Percentiles rank a stretch among this genome's conserved stretches.
phyloP scores from a whole-genome alignment of 2,888 invertebrate genomes.

The Athalia cordata region DNA sequence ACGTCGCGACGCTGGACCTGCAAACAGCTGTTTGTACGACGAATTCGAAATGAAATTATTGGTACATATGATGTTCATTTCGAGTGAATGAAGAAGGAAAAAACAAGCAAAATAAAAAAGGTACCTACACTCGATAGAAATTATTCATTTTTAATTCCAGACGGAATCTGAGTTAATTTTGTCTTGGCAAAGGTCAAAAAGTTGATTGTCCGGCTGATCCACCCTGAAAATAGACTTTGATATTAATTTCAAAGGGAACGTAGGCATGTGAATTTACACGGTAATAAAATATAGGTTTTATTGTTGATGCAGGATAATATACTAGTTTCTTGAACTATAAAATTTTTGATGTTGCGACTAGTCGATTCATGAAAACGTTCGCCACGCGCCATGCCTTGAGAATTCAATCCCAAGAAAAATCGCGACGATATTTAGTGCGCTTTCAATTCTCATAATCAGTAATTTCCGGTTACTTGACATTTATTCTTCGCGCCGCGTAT shows the following conservation, averaged over 20 bases:
- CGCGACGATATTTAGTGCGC: too few relatives aligned
- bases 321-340: not conserved
- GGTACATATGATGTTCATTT: conserved; percentile 1
- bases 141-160: conserved; percentile 11
- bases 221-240: conserved; percentile 8
- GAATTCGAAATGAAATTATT: not conserved
- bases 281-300: not conserved
- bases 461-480: too few relatives aligned
- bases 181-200: conserved; percentile 51
- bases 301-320: not conserved
- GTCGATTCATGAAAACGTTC: not conserved
- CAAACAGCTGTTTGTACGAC: not conserved
- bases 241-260: not conserved
- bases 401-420: too few relatives aligned
- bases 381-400: too few relatives aligned
- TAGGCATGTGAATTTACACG: not conserved
- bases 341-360: not conserved
- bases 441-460: too few relatives aligned
- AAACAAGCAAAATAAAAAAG: not conserved
- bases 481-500: too few relatives aligned
- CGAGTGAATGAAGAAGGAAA: conserved; percentile 2
- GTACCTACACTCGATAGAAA: not conserved
- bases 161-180: conserved; percentile 50
- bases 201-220: conserved; percentile 43
- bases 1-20: conserved; percentile 21